Conservation (phyloP, 2,888 invertebrate species). For the Pilophorus perplexus region DNA sequence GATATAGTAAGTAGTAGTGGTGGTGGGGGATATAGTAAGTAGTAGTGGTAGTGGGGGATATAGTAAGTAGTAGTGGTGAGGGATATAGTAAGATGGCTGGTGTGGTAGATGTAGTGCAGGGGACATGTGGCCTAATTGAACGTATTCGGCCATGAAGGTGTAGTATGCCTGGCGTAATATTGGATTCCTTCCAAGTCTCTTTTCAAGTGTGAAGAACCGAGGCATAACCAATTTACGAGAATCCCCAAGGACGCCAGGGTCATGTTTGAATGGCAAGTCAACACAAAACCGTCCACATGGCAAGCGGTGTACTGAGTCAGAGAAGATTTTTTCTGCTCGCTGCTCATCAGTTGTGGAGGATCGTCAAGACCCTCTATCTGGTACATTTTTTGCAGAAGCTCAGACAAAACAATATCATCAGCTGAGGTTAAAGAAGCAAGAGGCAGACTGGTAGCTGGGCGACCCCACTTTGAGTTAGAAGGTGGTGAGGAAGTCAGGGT, state of each 20-base stretch:
- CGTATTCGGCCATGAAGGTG: constrained; percentile 5
- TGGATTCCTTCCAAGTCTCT: neutral
- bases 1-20: no score
- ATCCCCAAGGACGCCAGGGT: neutral
- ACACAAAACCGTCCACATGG: neutral
- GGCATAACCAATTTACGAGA: neutral
- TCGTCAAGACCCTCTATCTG: no score
- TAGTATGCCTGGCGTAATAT: neutral
- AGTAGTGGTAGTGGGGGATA: constrained; percentile 13
- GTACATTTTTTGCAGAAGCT: no score
- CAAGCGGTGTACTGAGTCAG: neutral
- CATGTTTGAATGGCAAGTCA: neutral
- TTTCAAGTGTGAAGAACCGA: neutral
- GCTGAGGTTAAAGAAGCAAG: no score
- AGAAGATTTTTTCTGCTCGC: neutral
- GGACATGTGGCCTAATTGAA: neutral
- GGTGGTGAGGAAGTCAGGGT: no score
- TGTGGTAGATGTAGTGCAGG: neutral
- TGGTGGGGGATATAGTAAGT: constrained; percentile 20
- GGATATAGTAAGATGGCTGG: constrained; percentile 2
- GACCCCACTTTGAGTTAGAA: no score
- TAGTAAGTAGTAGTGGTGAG: constrained; percentile 3
- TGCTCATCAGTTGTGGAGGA: neutral
- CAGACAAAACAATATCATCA: no score
- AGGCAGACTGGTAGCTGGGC: no score